Percentiles rank a stretch among this genome's conserved stretches.
phyloP scores from a whole-genome alignment of 2,888 invertebrate genomes.

The Dysmachus trigonus region DNA sequence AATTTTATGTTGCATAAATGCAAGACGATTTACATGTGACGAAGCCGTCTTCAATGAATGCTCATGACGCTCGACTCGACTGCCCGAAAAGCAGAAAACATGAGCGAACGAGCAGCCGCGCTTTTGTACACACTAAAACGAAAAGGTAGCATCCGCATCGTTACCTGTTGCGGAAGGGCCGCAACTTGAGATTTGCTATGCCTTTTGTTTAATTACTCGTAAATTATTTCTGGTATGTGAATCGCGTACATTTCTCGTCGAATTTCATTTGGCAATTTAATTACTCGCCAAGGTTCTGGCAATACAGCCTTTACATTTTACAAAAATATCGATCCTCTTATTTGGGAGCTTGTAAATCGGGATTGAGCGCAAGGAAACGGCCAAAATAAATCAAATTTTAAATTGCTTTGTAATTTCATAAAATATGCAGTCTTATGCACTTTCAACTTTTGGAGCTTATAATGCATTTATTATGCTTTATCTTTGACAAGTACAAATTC shows the following conservation, averaged over 20 bases:
- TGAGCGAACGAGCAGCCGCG: not conserved
- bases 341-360: not conserved
- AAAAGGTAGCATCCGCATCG: not conserved
- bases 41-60: not conserved
- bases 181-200: not conserved
- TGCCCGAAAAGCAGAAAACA: not conserved
- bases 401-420: not conserved
- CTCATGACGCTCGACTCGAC: not conserved
- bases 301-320: not conserved
- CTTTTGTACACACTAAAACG: not conserved
- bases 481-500: not conserved
- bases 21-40: constrained; percentile 2
- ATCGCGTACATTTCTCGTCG: not conserved
- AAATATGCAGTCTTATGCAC: not conserved
- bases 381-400: not conserved
- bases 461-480: not conserved
- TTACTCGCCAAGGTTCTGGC: not conserved
- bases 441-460: not conserved
- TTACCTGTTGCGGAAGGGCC: not conserved
- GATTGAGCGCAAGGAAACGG: not conserved
- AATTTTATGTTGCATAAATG: constrained; percentile 20
- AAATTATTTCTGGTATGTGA: not conserved
- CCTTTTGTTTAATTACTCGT: not conserved
- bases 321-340: not conserved
- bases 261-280: not conserved